A percentile compares a stretch with the other conserved stretches of the same genome.
Evolutionary conservation across 2,888 invertebrate genomes (phyloP).

Genomic region (Lasioglossum zephyrum): DNA sequence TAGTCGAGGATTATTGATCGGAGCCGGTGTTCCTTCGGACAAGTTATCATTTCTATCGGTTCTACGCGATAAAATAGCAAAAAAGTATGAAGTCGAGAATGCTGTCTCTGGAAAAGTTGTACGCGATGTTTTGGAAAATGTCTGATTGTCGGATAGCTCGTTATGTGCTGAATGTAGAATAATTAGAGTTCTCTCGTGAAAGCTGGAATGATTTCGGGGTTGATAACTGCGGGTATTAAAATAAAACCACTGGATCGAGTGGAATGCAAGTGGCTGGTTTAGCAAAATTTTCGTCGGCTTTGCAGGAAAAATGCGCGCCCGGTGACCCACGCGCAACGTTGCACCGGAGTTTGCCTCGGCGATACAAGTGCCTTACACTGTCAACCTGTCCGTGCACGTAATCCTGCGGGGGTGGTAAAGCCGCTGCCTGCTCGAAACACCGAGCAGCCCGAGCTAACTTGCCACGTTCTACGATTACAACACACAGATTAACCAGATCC

Average conservation of each 20-base stretch:
- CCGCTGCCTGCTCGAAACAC: neutral
- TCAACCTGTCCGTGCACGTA: neutral
- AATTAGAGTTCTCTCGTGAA: neutral
- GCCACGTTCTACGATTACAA: neutral
- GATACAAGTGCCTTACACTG: neutral
- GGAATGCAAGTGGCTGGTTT: neutral
- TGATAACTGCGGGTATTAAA: neutral
- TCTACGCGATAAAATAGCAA: too few species aligned
- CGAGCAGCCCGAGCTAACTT: neutral
- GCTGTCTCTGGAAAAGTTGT: too few species aligned
- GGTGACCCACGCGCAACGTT: neutral
- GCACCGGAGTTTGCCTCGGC: neutral
- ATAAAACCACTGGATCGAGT: neutral
- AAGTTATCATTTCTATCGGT: neutral
- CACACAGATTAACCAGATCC: conserved; percentile 1
- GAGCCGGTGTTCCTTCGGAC: neutral
- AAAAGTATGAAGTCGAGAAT: too few species aligned
- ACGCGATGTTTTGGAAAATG: too few species aligned
- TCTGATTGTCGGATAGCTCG: neutral
- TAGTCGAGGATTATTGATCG: neutral
- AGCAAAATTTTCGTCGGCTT: neutral
- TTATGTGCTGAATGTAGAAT: neutral
- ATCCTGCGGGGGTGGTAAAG: conserved; percentile 6
- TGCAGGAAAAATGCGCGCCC: neutral
- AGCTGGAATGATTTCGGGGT: neutral